Evolutionary conservation across 2,888 invertebrate species (phyloP), one percentile per base, ranked within the genome.

Genomic region (Mesorhabditis spiculigera): DNA sequence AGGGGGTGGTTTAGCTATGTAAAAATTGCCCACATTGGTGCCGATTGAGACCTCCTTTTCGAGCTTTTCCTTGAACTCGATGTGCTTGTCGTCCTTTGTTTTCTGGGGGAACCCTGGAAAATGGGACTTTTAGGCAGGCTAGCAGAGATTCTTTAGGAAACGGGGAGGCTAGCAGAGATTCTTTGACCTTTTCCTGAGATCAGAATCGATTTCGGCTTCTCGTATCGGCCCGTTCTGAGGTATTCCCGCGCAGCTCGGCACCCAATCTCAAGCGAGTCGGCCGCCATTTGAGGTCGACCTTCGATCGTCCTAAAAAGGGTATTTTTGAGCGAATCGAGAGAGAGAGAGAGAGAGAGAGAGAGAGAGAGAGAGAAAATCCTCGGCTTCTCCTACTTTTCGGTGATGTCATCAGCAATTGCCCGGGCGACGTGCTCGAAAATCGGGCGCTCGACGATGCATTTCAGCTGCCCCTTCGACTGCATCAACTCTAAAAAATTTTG

Each of bases 401-500:
- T 50, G 58, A 50, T n/a, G n/a, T 50, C 58, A 50, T 50, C 58
- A 13, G 58, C 58, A 50, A 50, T 50, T 50, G 58, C 58, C n/a
- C 58, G 58, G 58, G 58, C 58, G n/a, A 50, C n/a, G n/a, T 50
- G 58, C 8, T 50, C 58, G 58, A 50, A 50, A 50, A 50, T 50
- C n/a, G 58, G 58, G 10, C 58, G 58, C 58, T 50, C 58, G 58
- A 50, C n/a, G 58, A n/a, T n/a, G n/a, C 58, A 50, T n/a, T 10
- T 50, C 10, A 50, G n/a, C 58, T 50, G 8, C n/a, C 58, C 58
- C 10, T 13, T n/a, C n/a, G 10, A n/a, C 58, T n/a, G 58, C 58
- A 50, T 50, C 58, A 50, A 50, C 8, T 50, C 58, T 50, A 50
- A 50, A 50, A 50, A 13, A 2, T 13, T 50, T 50, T 50, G 8